phyloP scores from a whole-genome alignment of 2,113 vertebrate species.

The Cinclus cinclus region DNA sequence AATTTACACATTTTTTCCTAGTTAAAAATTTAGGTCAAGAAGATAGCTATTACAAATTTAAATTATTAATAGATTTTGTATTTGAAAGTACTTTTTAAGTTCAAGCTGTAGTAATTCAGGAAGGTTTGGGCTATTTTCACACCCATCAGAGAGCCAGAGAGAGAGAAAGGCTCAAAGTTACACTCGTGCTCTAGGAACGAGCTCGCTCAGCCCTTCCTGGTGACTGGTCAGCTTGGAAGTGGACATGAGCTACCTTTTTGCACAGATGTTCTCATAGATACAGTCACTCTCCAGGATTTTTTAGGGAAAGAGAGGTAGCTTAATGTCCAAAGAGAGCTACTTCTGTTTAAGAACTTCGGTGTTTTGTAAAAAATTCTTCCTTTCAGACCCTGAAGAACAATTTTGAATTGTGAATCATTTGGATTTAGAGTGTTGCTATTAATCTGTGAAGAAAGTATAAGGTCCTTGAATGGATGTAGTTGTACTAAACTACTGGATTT shows the following conservation, averaged over 20 bases:
- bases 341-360: fast-evolving
- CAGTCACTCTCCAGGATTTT: background rate
- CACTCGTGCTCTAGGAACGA: background rate
- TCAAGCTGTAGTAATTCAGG: background rate
- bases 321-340: background rate
- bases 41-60: background rate
- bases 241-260: background rate
- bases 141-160: background rate
- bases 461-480: background rate
- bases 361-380: background rate
- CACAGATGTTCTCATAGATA: background rate
- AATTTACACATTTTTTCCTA: background rate
- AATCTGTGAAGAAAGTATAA: background rate
- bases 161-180: background rate
- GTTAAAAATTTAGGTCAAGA: background rate
- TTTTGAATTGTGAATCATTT: background rate
- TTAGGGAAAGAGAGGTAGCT: background rate
- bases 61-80: background rate
- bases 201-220: background rate
- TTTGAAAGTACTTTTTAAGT: background rate
- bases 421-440: background rate
- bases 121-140: background rate
- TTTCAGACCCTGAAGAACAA: background rate
- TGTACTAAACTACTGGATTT: background rate
- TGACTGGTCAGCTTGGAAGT: background rate